Evolutionary conservation across 1,140 invertebrate genomes (phyloP).

Genomic region (Caenorhabditis brenneri): DNA sequence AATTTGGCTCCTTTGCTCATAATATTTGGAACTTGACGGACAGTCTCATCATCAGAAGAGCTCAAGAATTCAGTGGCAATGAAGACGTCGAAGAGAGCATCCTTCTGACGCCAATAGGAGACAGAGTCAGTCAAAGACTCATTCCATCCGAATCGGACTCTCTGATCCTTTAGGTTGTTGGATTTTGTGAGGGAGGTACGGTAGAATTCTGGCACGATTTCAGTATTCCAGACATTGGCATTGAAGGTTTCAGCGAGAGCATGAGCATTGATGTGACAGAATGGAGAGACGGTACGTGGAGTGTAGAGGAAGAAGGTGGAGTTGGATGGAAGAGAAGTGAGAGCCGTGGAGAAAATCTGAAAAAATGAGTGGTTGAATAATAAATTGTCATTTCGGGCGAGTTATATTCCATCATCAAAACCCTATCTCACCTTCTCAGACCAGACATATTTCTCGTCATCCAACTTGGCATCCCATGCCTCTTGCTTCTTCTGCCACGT

Average conservation of each 20-base stretch:
- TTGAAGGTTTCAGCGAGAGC: conserved; percentile 56
- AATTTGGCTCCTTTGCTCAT: conserved; percentile 48
- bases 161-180: conserved; percentile 58
- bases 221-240: conserved; percentile 65
- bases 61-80: conserved; percentile 63
- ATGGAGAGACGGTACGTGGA: conserved; percentile 50
- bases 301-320: conserved; percentile 45
- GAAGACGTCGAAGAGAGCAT: conserved; percentile 60
- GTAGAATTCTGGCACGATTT: conserved; percentile 63
- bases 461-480: conserved; percentile 60
- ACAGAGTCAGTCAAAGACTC: conserved; percentile 51
- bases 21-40: conserved; percentile 45
- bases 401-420: too few species aligned
- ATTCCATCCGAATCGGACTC: conserved; percentile 57
- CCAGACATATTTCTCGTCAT: conserved; percentile 58
- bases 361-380: not conserved
- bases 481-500: conserved; percentile 61
- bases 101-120: conserved; percentile 57
- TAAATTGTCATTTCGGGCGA: not conserved
- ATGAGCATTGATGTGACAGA: conserved; percentile 62
- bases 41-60: conserved; percentile 41
- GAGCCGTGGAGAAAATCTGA: conserved; percentile 41
- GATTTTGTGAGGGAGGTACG: conserved; percentile 64
- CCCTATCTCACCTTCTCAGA: conserved; percentile 59
- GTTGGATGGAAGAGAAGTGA: conserved; percentile 32